These are phyloP conservation scores for Pinna nobilis DNA, from an alignment of 1,140 invertebrate genomes.

Conservation along the genomic window DNA sequence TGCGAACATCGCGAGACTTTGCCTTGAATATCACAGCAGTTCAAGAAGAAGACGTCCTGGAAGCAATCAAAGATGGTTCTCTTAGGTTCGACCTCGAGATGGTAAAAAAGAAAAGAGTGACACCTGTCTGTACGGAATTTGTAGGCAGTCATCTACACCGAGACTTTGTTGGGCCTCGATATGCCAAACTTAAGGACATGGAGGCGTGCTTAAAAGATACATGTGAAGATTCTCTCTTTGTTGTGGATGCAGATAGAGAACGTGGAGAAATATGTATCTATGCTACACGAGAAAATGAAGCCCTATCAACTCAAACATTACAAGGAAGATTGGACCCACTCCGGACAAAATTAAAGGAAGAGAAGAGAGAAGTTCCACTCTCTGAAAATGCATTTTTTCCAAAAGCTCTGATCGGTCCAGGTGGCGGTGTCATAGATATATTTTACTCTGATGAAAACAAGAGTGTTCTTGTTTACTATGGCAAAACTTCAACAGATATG, in stretches of 20 bases:
- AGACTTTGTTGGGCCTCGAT: slow-evolving; percentile 55
- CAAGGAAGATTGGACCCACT: slow-evolving; percentile 24
- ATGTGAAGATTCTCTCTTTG: slow-evolving; percentile 28
- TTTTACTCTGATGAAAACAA: slow-evolving; percentile 49
- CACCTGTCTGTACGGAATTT: slow-evolving; percentile 38
- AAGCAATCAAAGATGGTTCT: slow-evolving; percentile 34
- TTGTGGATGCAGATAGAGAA: slow-evolving; percentile 55
- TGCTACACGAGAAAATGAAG: slow-evolving; percentile 12
- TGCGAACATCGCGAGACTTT: slow-evolving; percentile 64
- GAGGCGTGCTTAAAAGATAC: slow-evolving; percentile 37
- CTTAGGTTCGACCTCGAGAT: slow-evolving; percentile 44
- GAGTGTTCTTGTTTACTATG: slow-evolving; percentile 36
- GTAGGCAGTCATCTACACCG: slow-evolving; percentile 50
- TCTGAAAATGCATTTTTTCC: slow-evolving; percentile 6
- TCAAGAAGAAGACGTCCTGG: slow-evolving; percentile 44
- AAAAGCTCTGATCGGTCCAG: slow-evolving; percentile 36
- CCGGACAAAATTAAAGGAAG: slow-evolving; percentile 22
- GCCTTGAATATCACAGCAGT: slow-evolving; percentile 60
- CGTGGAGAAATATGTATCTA: slow-evolving; percentile 51
- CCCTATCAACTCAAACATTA: neutral
- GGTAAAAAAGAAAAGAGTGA: slow-evolving; percentile 32
- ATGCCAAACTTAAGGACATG: slow-evolving; percentile 43
- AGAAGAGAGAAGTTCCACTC: slow-evolving; percentile 41
- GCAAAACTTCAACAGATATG: neutral
- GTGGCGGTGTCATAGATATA: slow-evolving; percentile 34